A percentile compares a stretch with the other conserved stretches of the same genome.
These are phyloP conservation scores for Pelagia noctiluca DNA, from an alignment of 30 jellyfish, hydroid and myxozoan species.

Conservation along the genomic window DNA sequence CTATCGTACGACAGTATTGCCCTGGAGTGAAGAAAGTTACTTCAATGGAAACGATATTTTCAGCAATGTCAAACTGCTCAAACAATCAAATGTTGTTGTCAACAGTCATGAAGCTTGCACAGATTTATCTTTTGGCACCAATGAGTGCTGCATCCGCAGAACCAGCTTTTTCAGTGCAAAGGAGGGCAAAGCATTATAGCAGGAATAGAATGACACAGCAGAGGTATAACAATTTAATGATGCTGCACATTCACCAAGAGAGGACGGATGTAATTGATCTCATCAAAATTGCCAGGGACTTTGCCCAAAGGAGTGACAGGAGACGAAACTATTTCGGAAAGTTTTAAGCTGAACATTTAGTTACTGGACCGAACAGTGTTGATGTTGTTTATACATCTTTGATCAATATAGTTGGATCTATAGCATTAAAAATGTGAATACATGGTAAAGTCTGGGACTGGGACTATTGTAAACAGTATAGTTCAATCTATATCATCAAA, in stretches of 20 bases:
- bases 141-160: conserved; percentile 55
- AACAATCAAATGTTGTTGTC: neutral
- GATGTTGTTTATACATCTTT: too few species aligned
- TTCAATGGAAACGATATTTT: conserved; percentile 27
- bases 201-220: too few species aligned
- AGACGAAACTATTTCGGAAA: conserved; percentile 9
- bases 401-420: too few species aligned
- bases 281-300: too few species aligned
- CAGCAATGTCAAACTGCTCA: neutral
- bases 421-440: too few species aligned
- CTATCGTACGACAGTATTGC: neutral
- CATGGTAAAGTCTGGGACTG: too few species aligned
- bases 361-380: too few species aligned
- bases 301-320: conserved; percentile 7
- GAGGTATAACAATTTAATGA: too few species aligned
- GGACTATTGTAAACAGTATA: too few species aligned
- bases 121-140: too few species aligned
- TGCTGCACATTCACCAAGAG: conserved; percentile 31
- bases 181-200: too few species aligned
- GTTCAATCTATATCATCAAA: too few species aligned
- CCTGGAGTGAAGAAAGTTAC: conserved; percentile 32
- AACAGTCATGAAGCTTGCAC: conserved; percentile 29
- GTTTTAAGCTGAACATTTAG: conserved; percentile 11
- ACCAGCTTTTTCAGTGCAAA: conserved; percentile 30
- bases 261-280: conserved; percentile 33